phyloP scores from a whole-genome alignment of 2,797 vertebrate species.

The Gouania willdenowi region DNA sequence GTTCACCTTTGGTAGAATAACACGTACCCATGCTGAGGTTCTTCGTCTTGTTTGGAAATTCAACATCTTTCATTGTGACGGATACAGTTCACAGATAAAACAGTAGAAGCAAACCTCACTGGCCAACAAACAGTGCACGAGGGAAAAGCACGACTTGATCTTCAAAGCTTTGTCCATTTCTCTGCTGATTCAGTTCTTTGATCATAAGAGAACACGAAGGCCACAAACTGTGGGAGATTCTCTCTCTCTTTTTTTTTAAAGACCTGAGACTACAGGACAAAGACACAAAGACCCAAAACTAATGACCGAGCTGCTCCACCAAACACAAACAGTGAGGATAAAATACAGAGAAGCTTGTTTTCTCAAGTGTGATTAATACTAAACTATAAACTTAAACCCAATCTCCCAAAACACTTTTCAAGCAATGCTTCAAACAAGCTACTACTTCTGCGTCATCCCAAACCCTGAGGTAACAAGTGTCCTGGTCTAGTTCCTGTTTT shows the following conservation, averaged over 20 bases:
- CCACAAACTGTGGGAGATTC: constrained; percentile 7
- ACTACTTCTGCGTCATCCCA: too few species aligned
- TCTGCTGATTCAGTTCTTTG: constrained; percentile 25
- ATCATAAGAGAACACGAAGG: constrained; percentile 42
- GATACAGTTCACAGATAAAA: background rate
- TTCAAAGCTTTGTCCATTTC: constrained; percentile 30
- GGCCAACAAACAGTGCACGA: constrained; percentile 10
- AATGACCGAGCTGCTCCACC: background rate
- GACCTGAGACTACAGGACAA: too few species aligned
- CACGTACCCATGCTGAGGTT: background rate
- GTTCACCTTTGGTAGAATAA: background rate
- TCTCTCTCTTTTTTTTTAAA: too few species aligned
- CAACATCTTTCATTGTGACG: constrained; percentile 1
- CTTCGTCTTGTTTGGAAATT: background rate
- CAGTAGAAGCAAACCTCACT: constrained; percentile 13
- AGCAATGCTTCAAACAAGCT: too few species aligned
- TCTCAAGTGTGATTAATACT: too few species aligned
- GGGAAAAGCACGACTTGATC: constrained; percentile 13
- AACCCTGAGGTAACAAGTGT: too few species aligned
- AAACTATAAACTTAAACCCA: too few species aligned
- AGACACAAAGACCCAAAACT: constrained; percentile 1
- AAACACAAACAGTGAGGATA: too few species aligned
- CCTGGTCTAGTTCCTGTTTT: too few species aligned
- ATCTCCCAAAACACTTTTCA: too few species aligned
- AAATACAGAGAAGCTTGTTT: background rate